These are phyloP conservation scores for Lycaena phlaeas DNA, from an alignment of 2,888 invertebrate species.

Conservation along the genomic window DNA sequence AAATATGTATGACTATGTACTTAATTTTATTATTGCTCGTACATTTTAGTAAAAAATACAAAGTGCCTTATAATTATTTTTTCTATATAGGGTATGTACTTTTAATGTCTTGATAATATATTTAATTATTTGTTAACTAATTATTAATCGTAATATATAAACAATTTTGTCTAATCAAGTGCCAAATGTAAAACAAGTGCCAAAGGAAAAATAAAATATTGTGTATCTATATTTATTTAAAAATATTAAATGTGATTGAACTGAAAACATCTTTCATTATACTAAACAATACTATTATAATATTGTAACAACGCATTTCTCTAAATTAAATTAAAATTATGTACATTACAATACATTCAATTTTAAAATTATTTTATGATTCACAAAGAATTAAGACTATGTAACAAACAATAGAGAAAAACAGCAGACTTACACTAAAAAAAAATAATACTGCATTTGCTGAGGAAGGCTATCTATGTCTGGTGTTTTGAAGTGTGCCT, in stretches of 20 bases:
- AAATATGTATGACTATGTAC: not conserved
- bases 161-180: constrained; percentile 11
- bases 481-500: constrained; percentile 51
- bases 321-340: constrained; percentile 11
- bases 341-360: too few species aligned
- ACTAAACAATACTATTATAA: not conserved
- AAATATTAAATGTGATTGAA: constrained; percentile 26
- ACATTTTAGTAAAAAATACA: constrained; percentile 1
- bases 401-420: too few species aligned
- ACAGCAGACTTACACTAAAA: constrained; percentile 33
- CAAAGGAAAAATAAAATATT: constrained; percentile 22
- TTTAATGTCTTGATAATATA: not conserved
- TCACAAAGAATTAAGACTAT: too few species aligned
- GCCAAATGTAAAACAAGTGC: constrained; percentile 27
- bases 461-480: constrained; percentile 50
- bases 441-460: constrained; percentile 59
- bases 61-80: constrained; percentile 1
- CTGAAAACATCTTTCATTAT: not conserved
- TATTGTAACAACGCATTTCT: too few species aligned
- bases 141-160: not conserved
- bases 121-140: not conserved
- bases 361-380: too few species aligned
- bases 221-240: constrained; percentile 43
- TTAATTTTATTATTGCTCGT: constrained; percentile 7
- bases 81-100: not conserved